Evolutionary conservation across 2,888 invertebrate species (phyloP), one percentile per base, ranked within the genome.

Genomic region (Drosophila borealis): DNA sequence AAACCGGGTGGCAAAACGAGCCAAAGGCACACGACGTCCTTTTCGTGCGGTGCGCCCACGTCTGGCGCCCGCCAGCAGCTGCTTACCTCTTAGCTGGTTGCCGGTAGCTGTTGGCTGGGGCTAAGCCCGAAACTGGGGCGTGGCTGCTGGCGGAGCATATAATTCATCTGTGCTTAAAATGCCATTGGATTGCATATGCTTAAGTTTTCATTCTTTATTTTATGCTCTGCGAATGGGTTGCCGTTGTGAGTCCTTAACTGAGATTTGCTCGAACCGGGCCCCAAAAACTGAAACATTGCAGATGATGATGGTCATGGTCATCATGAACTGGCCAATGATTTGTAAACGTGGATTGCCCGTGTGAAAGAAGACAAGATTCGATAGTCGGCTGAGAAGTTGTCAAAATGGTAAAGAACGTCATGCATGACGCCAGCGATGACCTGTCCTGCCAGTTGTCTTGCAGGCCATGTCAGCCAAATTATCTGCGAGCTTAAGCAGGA

Each of bases 1-100:
- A 83, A 83, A 83, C 70, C 82, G 82, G 88, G 80, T 88, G 74
- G 70, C 75, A 77, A 65, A 74, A 71, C 69, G 82, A 68, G 61
- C 70, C 67, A 71, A 70, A 78, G 78, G 73, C 75, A 87, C 75
- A 82, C 88, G 59, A 79, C 45, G 60, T 65, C 34, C 62, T 61
- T 55, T 77, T 68, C 45, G 13, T 53, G 65, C 36, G 21, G 21
- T 13, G 55, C 36, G 45, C 45, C 45, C 14, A 25, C 55, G 36
- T 34, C 54, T 42, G 21, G 25, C 29, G 37, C 1, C 39, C 42
- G 6, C 34, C n/a, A 5, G 21, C 21, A 14, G 21, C 17, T 39
- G 34, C 39, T 9, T 4, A 4, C 41, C 19, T 9, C 19, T 39
- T 39, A 8, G 8, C 29, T 25, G 25, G 5, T 25, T 5, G 21